phyloP scores from a whole-genome alignment of 2,113 vertebrate genomes.

The Peromyscus polionotus region DNA sequence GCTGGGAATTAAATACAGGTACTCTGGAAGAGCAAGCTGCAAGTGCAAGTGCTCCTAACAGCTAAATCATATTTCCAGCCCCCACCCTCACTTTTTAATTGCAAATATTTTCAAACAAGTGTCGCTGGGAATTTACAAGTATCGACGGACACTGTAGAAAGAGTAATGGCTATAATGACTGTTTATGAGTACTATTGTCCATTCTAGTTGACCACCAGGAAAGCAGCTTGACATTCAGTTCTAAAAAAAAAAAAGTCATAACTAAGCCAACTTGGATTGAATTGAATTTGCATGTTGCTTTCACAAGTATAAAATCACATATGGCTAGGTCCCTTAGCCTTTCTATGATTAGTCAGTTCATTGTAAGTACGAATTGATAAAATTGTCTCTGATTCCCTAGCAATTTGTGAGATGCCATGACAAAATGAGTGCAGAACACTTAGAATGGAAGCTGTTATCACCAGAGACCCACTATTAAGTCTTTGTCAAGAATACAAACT shows the following conservation, averaged over 20 bases:
- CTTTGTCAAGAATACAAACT: background rate
- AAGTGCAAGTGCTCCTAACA: background rate
- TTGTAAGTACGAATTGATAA: background rate
- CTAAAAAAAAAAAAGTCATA: background rate
- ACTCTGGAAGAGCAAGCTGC: background rate
- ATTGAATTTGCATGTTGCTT: background rate
- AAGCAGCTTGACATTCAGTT: background rate
- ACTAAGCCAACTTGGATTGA: background rate
- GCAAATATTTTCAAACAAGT: background rate
- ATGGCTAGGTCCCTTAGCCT: background rate
- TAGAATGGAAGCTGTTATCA: background rate
- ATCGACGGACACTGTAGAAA: background rate
- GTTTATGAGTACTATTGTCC: background rate
- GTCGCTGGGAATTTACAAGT: background rate
- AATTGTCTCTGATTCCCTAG: background rate
- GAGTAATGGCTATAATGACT: background rate
- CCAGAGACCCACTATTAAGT: background rate
- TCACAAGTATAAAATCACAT: background rate
- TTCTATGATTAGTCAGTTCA: background rate
- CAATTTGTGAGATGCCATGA: slow-evolving; percentile 43
- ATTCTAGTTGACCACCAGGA: background rate
- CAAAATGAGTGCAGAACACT: slow-evolving; percentile 32
- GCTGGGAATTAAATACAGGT: background rate
- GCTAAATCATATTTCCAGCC: background rate
- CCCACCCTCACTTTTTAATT: background rate